Conservation (phyloP, 2,113 vertebrate genomes). For the Rhynchomys soricoides region DNA sequence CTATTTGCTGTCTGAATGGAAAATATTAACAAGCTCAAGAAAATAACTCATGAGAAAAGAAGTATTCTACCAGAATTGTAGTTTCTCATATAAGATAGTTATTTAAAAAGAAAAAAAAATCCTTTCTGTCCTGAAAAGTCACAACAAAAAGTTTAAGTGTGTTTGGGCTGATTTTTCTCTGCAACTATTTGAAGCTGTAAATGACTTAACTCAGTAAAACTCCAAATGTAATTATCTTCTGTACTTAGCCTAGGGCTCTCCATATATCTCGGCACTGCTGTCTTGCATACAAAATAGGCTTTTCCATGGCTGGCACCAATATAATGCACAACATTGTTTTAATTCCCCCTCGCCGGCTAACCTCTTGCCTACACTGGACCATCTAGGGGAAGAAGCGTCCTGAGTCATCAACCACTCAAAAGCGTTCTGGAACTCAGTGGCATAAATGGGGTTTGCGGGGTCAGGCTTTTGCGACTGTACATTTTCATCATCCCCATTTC, state of each 20-base stretch:
- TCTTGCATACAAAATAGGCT: conserved; percentile 98
- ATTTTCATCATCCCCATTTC: conserved; percentile 79
- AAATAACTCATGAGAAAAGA: conserved; percentile 83
- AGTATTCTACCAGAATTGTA: conserved; percentile 76
- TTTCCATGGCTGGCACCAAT: conserved; percentile 95
- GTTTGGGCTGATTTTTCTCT: conserved; percentile 91
- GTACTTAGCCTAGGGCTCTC: conserved; percentile 96
- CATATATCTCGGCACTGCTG: conserved; percentile 96
- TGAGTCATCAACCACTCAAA: conserved; percentile 81
- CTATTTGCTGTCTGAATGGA: conserved; percentile 70
- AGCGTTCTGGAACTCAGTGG: conserved; percentile 81
- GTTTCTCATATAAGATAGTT: conserved; percentile 86
- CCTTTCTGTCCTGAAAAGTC: conserved; percentile 85
- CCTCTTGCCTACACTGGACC: conserved; percentile 84
- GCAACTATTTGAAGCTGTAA: conserved; percentile 99
- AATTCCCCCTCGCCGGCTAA: conserved; percentile 88
- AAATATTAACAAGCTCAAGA: conserved; percentile 81
- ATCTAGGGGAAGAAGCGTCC: conserved; percentile 78
- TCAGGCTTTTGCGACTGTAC: conserved; percentile 77
- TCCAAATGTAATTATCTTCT: conserved; percentile 99
- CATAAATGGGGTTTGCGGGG: conserved; percentile 79
- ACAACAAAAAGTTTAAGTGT: conserved; percentile 91
- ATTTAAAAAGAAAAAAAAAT: conserved; percentile 69
- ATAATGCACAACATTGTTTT: conserved; percentile 96
- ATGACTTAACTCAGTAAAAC: conserved; percentile 99